Evolutionary conservation across 2,888 invertebrate genomes (phyloP), one percentile per base, ranked within the genome.

Genomic region (Acanthosepion pharaonis): DNA sequence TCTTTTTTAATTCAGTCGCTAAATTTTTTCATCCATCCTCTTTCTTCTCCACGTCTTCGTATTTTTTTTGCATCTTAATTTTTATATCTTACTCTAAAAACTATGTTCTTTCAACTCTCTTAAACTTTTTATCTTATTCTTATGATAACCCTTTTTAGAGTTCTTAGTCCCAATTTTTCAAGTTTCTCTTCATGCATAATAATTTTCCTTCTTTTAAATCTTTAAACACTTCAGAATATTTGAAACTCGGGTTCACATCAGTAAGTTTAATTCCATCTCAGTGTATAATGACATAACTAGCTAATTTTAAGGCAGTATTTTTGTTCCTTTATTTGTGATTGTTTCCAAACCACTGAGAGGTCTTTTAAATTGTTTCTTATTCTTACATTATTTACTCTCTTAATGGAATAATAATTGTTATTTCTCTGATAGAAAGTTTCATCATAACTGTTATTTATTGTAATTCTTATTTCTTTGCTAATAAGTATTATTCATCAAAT

Each of bases 61-160:
- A 23, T 59, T 78, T 78, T 78, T n/a, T 78, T 78, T 78, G 33
- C 78, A 78, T n/a, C n/a, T n/a, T 78, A 9, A 28, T 64, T 64
- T 64, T 64, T 64, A 33, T 78, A n/a, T 78, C n/a, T 78, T 78
- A 78, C n/a, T 78, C 78, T 78, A 78, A 78, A 78, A 78, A n/a
- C n/a, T 78, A 33, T 33, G 78, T 33, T 78, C 15, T 25, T 78
- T n/a, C 78, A 33, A 78, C 78, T 78, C 78, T 78, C n/a, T 78
- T 11, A 78, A 78, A n/a, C 11, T 33, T 78, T n/a, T 33, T 33
- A 78, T n/a, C 18, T 4, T 9, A n/a, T 2, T 78, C 78, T n/a
- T 78, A 23, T 9, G 11, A 78, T 59, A 59, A 59, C 6, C 20
- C 55, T 55, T 18, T 55, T 55, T 15, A 18, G 2, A 18, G 20